phyloP scores from a whole-genome alignment of 2,797 vertebrate species.

The Mastacembelus armatus region DNA sequence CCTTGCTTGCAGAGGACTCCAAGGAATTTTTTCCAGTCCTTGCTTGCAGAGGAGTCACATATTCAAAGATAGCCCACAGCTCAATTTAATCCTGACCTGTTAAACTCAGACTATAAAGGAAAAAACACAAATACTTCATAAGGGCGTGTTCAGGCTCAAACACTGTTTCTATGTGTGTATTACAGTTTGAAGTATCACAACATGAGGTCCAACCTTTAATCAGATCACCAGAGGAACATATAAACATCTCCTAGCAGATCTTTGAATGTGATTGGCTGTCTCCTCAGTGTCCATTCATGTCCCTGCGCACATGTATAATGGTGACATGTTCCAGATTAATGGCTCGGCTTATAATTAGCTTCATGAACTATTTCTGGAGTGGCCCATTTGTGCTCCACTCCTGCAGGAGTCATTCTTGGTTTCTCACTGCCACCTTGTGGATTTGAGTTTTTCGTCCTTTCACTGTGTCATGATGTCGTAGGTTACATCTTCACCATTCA shows the following conservation, averaged over 20 bases:
- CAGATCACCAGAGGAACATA: conserved; percentile 5
- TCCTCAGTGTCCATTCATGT: conserved; percentile 18
- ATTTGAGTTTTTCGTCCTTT: neutral
- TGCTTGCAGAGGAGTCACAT: too few species aligned
- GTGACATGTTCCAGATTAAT: conserved; percentile 62
- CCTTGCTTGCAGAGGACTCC: too few species aligned
- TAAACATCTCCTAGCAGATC: conserved; percentile 2
- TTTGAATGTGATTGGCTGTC: conserved; percentile 24
- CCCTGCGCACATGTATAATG: conserved; percentile 23
- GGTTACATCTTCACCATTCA: conserved; percentile 46
- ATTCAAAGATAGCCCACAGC: too few species aligned
- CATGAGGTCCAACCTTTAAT: conserved; percentile 32
- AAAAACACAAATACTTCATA: neutral
- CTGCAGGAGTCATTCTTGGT: conserved; percentile 68
- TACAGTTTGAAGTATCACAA: neutral
- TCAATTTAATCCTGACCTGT: too few species aligned
- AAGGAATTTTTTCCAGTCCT: too few species aligned
- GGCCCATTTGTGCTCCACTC: conserved; percentile 58
- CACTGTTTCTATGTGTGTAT: neutral
- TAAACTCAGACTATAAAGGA: too few species aligned
- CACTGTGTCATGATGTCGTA: conserved; percentile 28
- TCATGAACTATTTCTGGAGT: conserved; percentile 64
- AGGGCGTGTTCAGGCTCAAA: conserved; percentile 68
- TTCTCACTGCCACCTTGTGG: conserved; percentile 84
- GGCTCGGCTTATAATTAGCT: conserved; percentile 69